Conservation (phyloP, 2,888 invertebrate species). For the Xestia c-nigrum region DNA sequence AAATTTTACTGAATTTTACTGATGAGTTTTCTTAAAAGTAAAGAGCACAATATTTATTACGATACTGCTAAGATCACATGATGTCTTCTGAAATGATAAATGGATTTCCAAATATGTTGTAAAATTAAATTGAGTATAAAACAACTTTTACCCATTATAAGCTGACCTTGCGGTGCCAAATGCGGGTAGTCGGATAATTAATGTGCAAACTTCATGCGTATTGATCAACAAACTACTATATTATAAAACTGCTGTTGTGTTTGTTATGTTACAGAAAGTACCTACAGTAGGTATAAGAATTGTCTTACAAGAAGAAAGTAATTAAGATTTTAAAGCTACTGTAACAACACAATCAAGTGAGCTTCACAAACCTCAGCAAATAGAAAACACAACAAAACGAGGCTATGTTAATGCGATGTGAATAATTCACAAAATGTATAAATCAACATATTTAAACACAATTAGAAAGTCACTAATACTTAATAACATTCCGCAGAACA, state of each 20-base stretch:
- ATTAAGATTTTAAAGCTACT: conserved; percentile 19
- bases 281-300: neutral
- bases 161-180: conserved; percentile 63
- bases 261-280: neutral
- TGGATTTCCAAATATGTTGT: conserved; percentile 49
- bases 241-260: neutral
- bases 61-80: conserved; percentile 2
- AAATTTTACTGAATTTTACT: neutral
- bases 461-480: conserved; percentile 70
- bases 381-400: conserved; percentile 58
- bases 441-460: conserved; percentile 70
- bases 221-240: conserved; percentile 29
- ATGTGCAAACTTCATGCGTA: conserved; percentile 47
- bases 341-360: conserved; percentile 25
- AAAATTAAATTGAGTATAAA: conserved; percentile 52
- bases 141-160: conserved; percentile 66
- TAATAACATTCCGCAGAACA: conserved; percentile 65
- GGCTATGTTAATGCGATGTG: conserved; percentile 53
- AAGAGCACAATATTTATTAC: neutral
- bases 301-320: conserved; percentile 18
- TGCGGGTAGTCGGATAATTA: conserved; percentile 61
- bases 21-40: neutral
- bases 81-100: conserved; percentile 50
- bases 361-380: conserved; percentile 36
- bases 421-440: conserved; percentile 69